Percentiles rank a stretch among this genome's conserved stretches.
Conservation (phyloP, 2,113 vertebrate species). For the Deroptyus accipitrinus region DNA sequence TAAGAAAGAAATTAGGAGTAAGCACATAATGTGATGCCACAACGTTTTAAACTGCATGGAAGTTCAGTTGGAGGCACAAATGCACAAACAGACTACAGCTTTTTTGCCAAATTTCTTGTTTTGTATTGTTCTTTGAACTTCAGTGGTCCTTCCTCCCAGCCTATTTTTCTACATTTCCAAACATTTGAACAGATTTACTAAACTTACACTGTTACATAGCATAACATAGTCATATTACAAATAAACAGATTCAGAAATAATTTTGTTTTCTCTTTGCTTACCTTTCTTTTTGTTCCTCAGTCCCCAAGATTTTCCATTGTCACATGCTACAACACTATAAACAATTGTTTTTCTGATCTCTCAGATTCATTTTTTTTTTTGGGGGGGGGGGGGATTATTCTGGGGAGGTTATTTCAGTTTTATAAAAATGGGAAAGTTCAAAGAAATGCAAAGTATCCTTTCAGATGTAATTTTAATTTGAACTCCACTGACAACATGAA, state of each 20-base stretch:
- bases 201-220: not conserved
- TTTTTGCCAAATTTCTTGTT: not conserved
- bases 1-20: not conserved
- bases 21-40: not conserved
- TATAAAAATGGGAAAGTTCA: not conserved
- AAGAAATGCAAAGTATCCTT: not conserved
- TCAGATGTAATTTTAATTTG: not conserved
- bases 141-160: not conserved
- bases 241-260: not conserved
- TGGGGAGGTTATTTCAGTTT: not conserved
- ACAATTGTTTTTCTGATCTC: not conserved
- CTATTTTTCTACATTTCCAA: not conserved
- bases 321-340: not conserved
- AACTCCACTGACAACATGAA: not conserved
- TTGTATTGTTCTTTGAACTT: not conserved
- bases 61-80: not conserved
- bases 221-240: not conserved
- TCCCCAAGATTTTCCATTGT: not conserved
- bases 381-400: not conserved
- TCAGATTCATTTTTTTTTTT: not conserved
- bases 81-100: not conserved
- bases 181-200: not conserved
- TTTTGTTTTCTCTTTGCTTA: not conserved
- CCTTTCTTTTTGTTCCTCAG: not conserved
- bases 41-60: not conserved